Percentiles rank a stretch among this genome's conserved stretches.
Evolutionary conservation across 2,113 vertebrate species (phyloP).

Genomic region (Nannospalax galili): DNA sequence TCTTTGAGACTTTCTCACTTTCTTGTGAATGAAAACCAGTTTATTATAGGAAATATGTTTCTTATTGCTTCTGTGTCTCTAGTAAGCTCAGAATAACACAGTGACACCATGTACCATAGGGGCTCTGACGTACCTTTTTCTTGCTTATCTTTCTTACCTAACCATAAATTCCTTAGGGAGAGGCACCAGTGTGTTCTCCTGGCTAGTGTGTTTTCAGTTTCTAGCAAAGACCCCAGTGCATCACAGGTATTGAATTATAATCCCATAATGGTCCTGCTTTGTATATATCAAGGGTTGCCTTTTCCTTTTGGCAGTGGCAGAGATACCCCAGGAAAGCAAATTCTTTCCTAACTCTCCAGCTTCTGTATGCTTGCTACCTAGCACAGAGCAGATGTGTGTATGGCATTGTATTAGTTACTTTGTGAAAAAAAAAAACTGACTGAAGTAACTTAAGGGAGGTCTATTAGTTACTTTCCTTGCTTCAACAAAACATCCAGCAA

Average conservation of each 20-base stretch:
- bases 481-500: neutral
- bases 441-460: neutral
- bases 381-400: neutral
- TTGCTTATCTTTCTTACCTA: neutral
- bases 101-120: neutral
- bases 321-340: neutral
- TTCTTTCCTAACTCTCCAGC: neutral
- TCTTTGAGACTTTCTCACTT: neutral
- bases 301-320: constrained; percentile 5
- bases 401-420: neutral
- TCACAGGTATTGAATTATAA: neutral
- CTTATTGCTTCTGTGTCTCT: neutral
- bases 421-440: neutral
- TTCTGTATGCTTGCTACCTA: neutral
- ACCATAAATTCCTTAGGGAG: neutral
- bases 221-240: neutral
- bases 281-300: neutral
- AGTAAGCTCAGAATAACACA: neutral
- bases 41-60: neutral
- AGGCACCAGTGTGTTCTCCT: neutral
- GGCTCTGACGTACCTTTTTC: neutral
- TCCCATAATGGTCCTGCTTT: neutral
- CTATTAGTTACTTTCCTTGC: neutral
- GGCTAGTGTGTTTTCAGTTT: neutral
- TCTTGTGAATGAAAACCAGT: neutral